These are phyloP conservation scores for Petrolisthes manimaculis DNA, from an alignment of 2,888 invertebrate genomes.

Conservation along the genomic window DNA sequence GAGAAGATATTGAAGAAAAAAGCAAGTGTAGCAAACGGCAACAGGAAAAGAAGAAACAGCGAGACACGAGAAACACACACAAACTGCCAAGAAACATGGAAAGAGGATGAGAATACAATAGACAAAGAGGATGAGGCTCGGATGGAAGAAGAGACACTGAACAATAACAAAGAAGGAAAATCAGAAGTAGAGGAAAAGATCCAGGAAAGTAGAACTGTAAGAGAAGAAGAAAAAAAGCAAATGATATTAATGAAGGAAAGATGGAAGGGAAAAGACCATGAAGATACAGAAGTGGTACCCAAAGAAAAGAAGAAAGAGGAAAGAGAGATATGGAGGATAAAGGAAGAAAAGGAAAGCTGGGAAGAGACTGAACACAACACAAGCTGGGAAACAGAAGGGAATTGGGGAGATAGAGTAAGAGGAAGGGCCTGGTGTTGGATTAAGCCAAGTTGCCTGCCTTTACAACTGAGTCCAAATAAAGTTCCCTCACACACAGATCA, in stretches of 20 bases:
- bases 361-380: neutral
- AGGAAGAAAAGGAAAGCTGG: neutral
- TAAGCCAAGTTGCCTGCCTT: neutral
- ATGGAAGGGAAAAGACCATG: neutral
- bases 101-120: neutral
- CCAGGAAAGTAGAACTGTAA: neutral
- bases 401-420: neutral
- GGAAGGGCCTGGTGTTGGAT: constrained; percentile 3
- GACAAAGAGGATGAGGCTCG: too few relatives aligned
- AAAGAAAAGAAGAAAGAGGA: neutral
- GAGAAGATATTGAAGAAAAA: neutral
- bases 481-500: neutral
- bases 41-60: neutral
- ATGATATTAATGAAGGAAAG: neutral
- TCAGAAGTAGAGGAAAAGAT: neutral
- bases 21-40: neutral
- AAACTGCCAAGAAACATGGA: neutral
- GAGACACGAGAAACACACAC: neutral
- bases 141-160: too few relatives aligned
- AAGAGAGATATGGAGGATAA: neutral
- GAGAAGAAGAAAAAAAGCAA: neutral
- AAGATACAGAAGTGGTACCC: neutral
- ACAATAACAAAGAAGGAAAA: neutral
- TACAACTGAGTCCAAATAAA: constrained; percentile 26
- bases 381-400: neutral